Evolutionary conservation across 1,140 invertebrate genomes (phyloP), one percentile per base, ranked within the genome.

Genomic region (Galleria mellonella): DNA sequence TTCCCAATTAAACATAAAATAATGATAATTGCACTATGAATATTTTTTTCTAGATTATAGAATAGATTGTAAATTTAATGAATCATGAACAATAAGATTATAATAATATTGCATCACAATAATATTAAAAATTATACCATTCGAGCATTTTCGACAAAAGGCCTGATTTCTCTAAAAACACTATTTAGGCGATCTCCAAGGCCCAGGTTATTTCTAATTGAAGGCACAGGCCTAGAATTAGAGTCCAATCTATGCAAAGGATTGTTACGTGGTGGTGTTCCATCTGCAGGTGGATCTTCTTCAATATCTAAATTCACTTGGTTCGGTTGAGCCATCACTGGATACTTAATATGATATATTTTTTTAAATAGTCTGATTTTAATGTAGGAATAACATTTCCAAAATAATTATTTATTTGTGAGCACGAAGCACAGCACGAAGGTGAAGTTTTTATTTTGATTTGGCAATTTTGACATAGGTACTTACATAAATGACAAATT

Each of bases 111-210:
- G 17, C 17, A 23, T 23, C 17, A 23, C 17, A 23, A 23, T 23
- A 23, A n/a, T n/a, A n/a, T n/a, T 23, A 23, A 23, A 23, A 4
- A 1, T 1, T 17, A 64, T 69, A 85, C 82, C 77, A 83, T 83
- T 41, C 82, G 64, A 1, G 82, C 79, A 57, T 85, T 68, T 67
- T 83, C 82, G 1, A 85, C 82, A 0, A 85, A 52, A 4, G 79
- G 82, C 42, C 82, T 62, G 10, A 85, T 83, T 57, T 85, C 82
- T 55, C 79, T 75, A 38, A 85, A 77, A 9, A 85, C 79, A 64
- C 55, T 78, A 50, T 81, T 82, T 11, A 85, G 55, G 9, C 79
- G 71, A 43, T 85, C 82, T 12, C 82, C 79, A 17, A 85, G 60
- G 11, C 78, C 75, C 42, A 81, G 29, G 51, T 74, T 76, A 50